phyloP scores from a whole-genome alignment of 1,140 invertebrate genomes.

The Neotoxoptera formosana region DNA sequence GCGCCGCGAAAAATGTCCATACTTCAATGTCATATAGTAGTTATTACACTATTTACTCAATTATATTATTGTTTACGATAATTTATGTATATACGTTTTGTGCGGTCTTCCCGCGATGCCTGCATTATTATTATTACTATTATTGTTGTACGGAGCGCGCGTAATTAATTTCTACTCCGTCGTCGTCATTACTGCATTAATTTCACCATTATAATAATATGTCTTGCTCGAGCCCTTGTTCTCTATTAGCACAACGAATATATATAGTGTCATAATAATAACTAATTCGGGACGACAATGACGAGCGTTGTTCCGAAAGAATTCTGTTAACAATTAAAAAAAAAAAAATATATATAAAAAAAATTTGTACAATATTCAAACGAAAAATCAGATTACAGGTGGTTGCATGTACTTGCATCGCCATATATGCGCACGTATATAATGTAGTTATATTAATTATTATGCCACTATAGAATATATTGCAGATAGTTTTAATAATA shows the following conservation, averaged over 20 bases:
- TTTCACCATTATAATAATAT: conserved; percentile 7
- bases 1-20: neutral
- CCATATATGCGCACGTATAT: neutral
- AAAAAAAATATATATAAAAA: neutral
- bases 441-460: neutral
- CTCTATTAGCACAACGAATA: neutral
- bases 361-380: too few species aligned
- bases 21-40: conserved; percentile 14
- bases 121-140: neutral
- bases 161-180: conserved; percentile 8
- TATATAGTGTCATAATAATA: conserved; percentile 10
- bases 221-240: neutral
- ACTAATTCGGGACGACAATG: neutral
- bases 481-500: neutral
- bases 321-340: conserved; percentile 18
- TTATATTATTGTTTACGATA: neutral
- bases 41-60: neutral
- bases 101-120: neutral
- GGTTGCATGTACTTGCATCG: neutral
- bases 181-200: neutral
- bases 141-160: neutral
- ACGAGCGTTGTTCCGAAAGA: neutral
- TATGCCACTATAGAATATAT: neutral
- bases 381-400: conserved; percentile 8
- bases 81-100: neutral